A percentile compares a stretch with the other conserved stretches of the same genome.
Evolutionary conservation across 1,140 invertebrate genomes (phyloP).

Genomic region (Cylas formicarius): DNA sequence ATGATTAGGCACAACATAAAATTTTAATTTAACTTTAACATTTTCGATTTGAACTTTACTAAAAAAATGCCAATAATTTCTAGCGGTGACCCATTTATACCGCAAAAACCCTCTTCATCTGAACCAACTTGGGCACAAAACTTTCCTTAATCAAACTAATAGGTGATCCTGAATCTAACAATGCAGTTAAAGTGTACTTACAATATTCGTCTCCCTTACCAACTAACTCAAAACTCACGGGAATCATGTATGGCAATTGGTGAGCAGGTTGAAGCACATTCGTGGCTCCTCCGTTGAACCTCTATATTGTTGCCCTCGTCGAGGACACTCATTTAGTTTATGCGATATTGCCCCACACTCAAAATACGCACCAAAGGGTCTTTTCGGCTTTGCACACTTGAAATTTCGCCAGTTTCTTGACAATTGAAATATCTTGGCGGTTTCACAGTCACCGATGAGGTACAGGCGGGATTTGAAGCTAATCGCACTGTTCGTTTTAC

Average conservation of each 20-base stretch:
- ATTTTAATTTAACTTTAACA: too few species aligned
- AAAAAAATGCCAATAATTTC: too few species aligned
- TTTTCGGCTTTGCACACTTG: not conserved
- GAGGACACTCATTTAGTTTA: not conserved
- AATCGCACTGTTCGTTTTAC: not conserved
- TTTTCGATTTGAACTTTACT: too few species aligned
- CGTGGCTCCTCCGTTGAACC: not conserved
- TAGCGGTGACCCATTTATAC: too few species aligned
- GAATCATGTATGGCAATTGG: slow-evolving; percentile 1
- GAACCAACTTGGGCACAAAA: too few species aligned
- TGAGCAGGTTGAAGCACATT: slow-evolving; percentile 9
- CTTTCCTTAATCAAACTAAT: slow-evolving; percentile 6
- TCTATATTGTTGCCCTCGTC: not conserved
- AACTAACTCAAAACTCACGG: slow-evolving; percentile 1
- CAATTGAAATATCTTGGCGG: too few species aligned
- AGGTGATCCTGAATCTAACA: not conserved
- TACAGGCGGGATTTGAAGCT: not conserved
- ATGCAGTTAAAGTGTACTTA: slow-evolving; percentile 1
- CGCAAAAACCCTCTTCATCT: too few species aligned
- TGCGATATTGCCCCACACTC: not conserved
- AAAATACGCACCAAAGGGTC: not conserved
- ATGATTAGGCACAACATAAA: too few species aligned
- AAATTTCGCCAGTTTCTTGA: not conserved
- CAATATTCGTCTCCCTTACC: too few species aligned
- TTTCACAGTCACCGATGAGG: too few species aligned